phyloP scores from a whole-genome alignment of 2,888 invertebrate species.

The Suillia variegata region DNA sequence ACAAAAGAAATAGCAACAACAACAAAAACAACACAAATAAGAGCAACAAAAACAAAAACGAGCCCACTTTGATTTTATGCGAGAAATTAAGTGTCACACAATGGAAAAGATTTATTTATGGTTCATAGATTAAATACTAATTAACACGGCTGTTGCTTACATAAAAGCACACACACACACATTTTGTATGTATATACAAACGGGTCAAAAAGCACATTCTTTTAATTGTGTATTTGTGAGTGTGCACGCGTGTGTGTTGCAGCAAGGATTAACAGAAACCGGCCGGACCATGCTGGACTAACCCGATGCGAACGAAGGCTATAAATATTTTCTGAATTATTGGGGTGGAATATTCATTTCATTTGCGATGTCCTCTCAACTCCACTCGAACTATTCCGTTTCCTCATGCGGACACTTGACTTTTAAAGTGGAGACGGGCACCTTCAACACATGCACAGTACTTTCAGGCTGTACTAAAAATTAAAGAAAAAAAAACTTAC shows the following conservation, averaged over 20 bases:
- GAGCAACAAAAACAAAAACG: background rate
- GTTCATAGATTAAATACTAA: slow-evolving; percentile 56
- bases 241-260: background rate
- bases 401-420: slow-evolving; percentile 15
- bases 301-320: no score
- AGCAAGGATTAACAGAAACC: slow-evolving; percentile 34
- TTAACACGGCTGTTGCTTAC: slow-evolving; percentile 42
- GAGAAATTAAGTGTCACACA: slow-evolving; percentile 45
- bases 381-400: slow-evolving; percentile 3
- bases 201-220: background rate
- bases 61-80: background rate
- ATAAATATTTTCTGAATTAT: slow-evolving; percentile 52
- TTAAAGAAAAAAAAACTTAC: no score
- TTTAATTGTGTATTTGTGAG: no score
- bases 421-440: background rate
- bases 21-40: background rate
- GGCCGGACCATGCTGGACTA: no score
- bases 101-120: slow-evolving; percentile 46
- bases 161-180: slow-evolving; percentile 5
- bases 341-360: slow-evolving; percentile 41
- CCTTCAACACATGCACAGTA: no score
- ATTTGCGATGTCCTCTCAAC: background rate
- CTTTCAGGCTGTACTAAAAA: no score
- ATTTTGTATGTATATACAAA: background rate
- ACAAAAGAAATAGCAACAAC: background rate